phyloP scores from a whole-genome alignment of 30 jellyfish, hydroid and myxozoan species.

The Aurelia coerulea region DNA sequence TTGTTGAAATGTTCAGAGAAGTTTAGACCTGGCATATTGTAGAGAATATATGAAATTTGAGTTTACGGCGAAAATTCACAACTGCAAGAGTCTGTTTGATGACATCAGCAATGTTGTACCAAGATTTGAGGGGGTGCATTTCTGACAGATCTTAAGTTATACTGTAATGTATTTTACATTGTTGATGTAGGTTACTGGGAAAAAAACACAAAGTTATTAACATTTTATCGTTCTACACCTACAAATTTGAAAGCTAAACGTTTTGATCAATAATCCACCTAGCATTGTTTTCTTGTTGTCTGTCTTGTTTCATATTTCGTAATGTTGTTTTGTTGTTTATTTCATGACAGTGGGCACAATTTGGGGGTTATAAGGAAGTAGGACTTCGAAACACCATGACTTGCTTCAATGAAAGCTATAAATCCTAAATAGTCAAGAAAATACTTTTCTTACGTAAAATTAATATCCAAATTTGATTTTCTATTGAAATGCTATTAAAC shows the following conservation, averaged over 20 bases:
- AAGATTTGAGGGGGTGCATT: not conserved
- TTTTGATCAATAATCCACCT: not conserved
- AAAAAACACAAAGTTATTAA: no score
- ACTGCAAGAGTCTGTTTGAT: not conserved
- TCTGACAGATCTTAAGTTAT: not conserved
- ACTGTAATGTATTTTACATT: not conserved
- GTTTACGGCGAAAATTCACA: not conserved
- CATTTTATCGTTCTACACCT: slow-evolving; percentile 3
- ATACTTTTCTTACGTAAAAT: not conserved
- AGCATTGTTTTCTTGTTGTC: not conserved
- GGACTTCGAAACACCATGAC: not conserved
- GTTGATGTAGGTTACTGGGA: no score
- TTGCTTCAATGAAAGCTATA: not conserved
- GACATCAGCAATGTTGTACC: slow-evolving; percentile 1
- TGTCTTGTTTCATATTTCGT: no score
- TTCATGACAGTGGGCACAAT: no score
- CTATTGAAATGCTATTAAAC: not conserved
- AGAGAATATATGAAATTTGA: not conserved
- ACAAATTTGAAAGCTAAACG: not conserved
- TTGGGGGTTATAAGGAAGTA: no score
- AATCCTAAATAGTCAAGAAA: not conserved
- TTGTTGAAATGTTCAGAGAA: not conserved
- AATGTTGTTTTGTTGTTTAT: no score
- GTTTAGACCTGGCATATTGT: not conserved
- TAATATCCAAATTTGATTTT: not conserved